Evolutionary conservation across 2,797 vertebrate genomes (phyloP).

Genomic region (Ibycter americanus): DNA sequence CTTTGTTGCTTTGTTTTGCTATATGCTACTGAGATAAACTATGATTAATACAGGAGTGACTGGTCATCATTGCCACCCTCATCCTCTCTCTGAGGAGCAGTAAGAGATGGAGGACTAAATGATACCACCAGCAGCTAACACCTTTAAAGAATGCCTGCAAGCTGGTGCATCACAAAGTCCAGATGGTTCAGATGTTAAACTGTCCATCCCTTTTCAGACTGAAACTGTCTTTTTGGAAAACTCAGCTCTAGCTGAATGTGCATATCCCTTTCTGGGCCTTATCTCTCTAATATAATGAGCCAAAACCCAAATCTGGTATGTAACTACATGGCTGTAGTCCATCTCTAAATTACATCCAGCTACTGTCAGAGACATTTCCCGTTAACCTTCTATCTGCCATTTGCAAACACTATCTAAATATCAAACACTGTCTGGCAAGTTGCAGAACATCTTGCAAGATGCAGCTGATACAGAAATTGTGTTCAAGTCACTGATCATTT

Average conservation of each 20-base stretch:
- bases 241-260: neutral
- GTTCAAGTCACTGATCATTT: neutral
- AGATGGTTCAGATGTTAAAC: neutral
- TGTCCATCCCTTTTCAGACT: neutral
- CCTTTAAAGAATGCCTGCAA: neutral
- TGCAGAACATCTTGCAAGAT: neutral
- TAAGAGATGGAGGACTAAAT: neutral
- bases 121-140: neutral
- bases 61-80: neutral
- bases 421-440: neutral
- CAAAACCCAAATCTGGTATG: neutral
- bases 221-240: conserved; percentile 2
- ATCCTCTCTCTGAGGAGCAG: neutral
- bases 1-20: neutral
- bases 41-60: neutral
- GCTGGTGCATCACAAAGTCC: neutral
- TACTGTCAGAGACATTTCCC: neutral
- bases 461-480: neutral
- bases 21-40: neutral
- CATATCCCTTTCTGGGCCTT: neutral
- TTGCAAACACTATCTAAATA: neutral
- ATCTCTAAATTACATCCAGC: conserved; percentile 5
- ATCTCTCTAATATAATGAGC: neutral
- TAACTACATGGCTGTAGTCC: neutral
- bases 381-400: neutral